Base-by-base conservation (phyloP, 2,888 invertebrate genomes). In the Mesorhabditis belari region DNA sequence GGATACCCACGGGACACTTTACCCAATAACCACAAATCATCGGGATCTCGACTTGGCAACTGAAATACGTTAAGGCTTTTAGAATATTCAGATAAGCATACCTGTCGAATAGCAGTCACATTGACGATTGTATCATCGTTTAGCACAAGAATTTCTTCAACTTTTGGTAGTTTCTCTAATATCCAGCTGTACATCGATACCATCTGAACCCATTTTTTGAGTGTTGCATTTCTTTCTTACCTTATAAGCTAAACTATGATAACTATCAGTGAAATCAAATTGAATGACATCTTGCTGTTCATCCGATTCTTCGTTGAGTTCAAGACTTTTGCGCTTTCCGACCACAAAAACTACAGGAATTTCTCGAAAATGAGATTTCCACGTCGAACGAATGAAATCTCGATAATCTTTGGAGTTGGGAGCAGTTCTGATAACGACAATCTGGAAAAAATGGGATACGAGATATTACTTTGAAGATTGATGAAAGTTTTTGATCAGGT, bases 111-210 rank as follows among this genome's bases (percentile, higher is more conserved):
- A 49, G 76, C 74, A 12, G 77, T 75, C 4, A 70, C 70, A 57
- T 79, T 80, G 19, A 79, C 77, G 35, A 79, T 79, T 29, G 77
- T 77, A 62, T 79, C 79, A 52, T 80, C 75, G 62, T 75, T 75
- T 49, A 71, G 67, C 35, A 74, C 73, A 23, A 75, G 67, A 49
- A 75, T 71, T 60, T 74, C 68, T n/a, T 69, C 62, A 21, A 70
- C 65, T 2, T 64, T 60, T 3, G 68, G 68, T 19, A 69, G 57
- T 49, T 69, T 67, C n/a, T 61, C 58, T 29, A 75, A 61, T n/a
- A 76, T 70, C 51, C 70, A 76, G 12, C 74, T 68, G 57, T 80
- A 79, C 28, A 76, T 79, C 3, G 73, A 66, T 71, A 77, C 80
- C 79, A 79, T 79, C 63, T 35, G n/a, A 35, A 35, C 12, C 12